Percentiles rank a stretch among this genome's conserved stretches.
Evolutionary conservation across 2,797 vertebrate species (phyloP).

Genomic region (Macropodus opercularis): DNA sequence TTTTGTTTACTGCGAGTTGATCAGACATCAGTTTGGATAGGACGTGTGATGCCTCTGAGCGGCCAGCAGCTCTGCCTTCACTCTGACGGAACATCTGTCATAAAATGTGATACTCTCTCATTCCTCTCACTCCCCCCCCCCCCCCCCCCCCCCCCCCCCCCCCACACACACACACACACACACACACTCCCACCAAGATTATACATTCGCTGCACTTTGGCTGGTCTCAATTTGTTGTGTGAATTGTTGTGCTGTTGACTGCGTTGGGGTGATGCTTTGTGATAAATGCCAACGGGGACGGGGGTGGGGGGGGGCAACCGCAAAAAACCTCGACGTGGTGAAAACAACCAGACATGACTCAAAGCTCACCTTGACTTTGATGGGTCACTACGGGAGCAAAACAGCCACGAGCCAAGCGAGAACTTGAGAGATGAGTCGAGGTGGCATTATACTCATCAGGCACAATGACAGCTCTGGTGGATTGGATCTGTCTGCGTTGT

Average conservation of each 20-base stretch:
- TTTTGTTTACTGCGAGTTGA: slow-evolving; percentile 57
- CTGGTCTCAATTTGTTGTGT: slow-evolving; percentile 66
- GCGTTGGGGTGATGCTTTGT: slow-evolving; percentile 31
- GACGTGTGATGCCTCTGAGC: slow-evolving; percentile 49
- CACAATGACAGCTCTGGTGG: slow-evolving; percentile 60
- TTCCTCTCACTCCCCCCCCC: no score
- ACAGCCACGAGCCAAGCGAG: slow-evolving; percentile 45
- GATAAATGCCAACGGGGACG: slow-evolving; percentile 46
- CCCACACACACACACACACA: no score
- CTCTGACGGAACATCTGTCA: slow-evolving; percentile 65
- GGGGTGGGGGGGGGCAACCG: no score
- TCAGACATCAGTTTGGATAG: slow-evolving; percentile 45
- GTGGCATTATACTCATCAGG: slow-evolving; percentile 65
- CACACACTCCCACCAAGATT: slow-evolving; percentile 55
- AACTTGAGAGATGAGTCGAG: slow-evolving; percentile 64
- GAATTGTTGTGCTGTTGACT: slow-evolving; percentile 51
- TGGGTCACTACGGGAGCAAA: slow-evolving; percentile 55
- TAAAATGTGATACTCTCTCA: slow-evolving; percentile 56
- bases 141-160: no score
- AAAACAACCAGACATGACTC: slow-evolving; percentile 53
- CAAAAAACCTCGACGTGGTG: slow-evolving; percentile 45
- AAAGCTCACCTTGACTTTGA: slow-evolving; percentile 63
- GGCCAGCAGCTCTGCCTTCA: slow-evolving; percentile 48
- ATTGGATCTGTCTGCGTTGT: slow-evolving; percentile 66
- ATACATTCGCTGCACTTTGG: slow-evolving; percentile 67